phyloP scores from a whole-genome alignment of 2,888 invertebrate genomes.

The Branchellion lobata region DNA sequence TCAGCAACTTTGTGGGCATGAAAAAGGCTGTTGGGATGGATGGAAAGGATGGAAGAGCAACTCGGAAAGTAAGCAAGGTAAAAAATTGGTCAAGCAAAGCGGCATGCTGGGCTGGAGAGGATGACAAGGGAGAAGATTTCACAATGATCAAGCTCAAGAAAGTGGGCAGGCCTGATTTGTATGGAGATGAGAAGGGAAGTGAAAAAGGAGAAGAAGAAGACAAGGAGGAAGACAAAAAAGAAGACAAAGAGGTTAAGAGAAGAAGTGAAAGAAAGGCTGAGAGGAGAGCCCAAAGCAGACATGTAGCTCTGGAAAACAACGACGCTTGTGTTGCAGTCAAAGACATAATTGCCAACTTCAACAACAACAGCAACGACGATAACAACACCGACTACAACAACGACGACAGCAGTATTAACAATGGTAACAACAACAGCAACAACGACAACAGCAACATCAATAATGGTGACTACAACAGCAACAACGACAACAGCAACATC shows the following conservation, averaged over 20 bases:
- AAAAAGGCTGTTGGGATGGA: too few relatives aligned
- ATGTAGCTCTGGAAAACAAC: too few relatives aligned
- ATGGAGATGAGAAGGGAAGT: neutral
- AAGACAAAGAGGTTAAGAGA: neutral
- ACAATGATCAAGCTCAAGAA: slow-evolving; percentile 34
- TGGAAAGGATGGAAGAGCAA: too few relatives aligned
- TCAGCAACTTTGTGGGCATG: too few relatives aligned
- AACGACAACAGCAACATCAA: neutral
- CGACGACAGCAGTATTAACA: neutral
- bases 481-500: neutral
- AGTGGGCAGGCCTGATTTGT: slow-evolving; percentile 30
- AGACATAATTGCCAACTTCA: slow-evolving; percentile 11
- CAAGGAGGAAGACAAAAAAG: neutral
- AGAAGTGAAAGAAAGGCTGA: neutral
- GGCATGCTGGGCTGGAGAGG: too few relatives aligned
- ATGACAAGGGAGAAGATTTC: slow-evolving; percentile 16
- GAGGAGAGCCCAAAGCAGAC: too few relatives aligned
- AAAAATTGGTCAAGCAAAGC: too few relatives aligned
- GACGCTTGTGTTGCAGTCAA: neutral
- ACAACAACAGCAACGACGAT: neutral
- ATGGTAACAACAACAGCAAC: neutral
- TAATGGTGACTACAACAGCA: neutral
- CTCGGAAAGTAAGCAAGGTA: too few relatives aligned
- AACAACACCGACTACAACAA: neutral
- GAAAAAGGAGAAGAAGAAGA: neutral